Evolutionary conservation across 2,797 vertebrate species (phyloP).

Genomic region (Micromesistius poutassou): DNA sequence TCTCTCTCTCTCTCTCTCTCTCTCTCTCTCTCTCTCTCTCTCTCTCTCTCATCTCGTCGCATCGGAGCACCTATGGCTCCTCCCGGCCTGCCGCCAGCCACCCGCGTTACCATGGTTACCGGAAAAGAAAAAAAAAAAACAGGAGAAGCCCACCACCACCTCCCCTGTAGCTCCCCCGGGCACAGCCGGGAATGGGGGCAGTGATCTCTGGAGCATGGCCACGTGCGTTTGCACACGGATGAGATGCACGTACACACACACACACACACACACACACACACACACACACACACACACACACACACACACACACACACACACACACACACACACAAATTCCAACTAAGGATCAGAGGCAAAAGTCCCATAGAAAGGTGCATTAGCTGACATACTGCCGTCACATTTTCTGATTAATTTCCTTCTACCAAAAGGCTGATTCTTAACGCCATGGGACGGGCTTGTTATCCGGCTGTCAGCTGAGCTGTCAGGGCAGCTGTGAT

Average conservation of each 20-base stretch:
- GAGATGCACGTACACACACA: conserved; percentile 2
- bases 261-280: too few relatives aligned
- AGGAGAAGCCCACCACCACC: conserved; percentile 27
- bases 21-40: conserved; percentile 1
- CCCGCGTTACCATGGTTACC: conserved; percentile 65
- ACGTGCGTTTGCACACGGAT: conserved; percentile 19
- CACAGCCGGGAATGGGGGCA: conserved; percentile 39
- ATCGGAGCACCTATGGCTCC: conserved; percentile 42
- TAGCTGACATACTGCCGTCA: not conserved
- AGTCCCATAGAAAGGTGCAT: not conserved
- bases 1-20: not conserved
- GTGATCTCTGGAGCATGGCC: conserved; percentile 52
- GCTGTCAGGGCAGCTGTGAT: conserved; percentile 43
- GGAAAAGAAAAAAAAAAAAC: conserved; percentile 54
- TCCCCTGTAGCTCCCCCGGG: conserved; percentile 28
- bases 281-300: not conserved
- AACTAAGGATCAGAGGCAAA: not conserved
- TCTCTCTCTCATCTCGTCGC: conserved; percentile 21
- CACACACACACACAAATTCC: not conserved
- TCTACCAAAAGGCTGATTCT: not conserved
- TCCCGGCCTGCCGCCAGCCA: conserved; percentile 47
- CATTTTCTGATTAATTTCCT: not conserved
- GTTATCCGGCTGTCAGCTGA: conserved; percentile 41
- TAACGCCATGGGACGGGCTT: not conserved
- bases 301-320: not conserved